Conservation (phyloP, 2,113 vertebrate species). For the Thunnus thynnus region DNA sequence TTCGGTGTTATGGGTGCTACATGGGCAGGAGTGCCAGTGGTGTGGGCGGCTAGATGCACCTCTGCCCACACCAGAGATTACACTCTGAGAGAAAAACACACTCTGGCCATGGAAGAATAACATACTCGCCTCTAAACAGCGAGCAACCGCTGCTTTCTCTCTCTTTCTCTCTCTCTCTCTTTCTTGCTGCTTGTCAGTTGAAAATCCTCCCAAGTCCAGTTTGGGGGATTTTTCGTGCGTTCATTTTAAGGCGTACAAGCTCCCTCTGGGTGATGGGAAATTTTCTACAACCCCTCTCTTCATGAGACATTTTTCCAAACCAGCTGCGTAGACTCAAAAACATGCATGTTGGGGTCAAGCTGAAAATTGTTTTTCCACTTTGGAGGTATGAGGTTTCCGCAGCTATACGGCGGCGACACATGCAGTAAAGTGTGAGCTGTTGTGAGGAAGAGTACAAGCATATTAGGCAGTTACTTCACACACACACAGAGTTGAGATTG, state of each 20-base stretch:
- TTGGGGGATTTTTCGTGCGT: conserved; percentile 7
- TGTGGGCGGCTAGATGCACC: conserved; percentile 85
- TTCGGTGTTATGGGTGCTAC: conserved; percentile 87
- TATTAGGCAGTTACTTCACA: not conserved
- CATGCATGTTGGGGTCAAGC: conserved; percentile 24
- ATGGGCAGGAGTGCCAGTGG: conserved; percentile 89
- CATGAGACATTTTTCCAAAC: conserved; percentile 32
- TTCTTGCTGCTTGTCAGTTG: conserved; percentile 16
- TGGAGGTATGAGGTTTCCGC: conserved; percentile 10
- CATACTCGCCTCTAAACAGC: conserved; percentile 48
- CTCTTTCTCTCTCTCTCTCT: too few relatives aligned
- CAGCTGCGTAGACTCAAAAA: conserved; percentile 55
- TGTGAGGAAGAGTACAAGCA: not conserved
- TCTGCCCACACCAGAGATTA: conserved; percentile 76
- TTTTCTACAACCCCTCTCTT: conserved; percentile 37
- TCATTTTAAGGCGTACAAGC: conserved; percentile 23
- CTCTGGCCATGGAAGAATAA: conserved; percentile 56
- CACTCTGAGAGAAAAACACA: conserved; percentile 56
- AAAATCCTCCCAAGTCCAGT: conserved; percentile 32
- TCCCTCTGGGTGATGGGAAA: conserved; percentile 54
- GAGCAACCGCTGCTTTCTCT: conserved; percentile 39
- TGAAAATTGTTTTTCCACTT: not conserved
- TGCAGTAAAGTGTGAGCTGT: not conserved
- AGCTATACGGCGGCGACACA: not conserved
- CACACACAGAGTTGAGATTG: not conserved